Conservation (phyloP, 35 echinoderm and acorn worm species). For the Ptychodera flava region DNA sequence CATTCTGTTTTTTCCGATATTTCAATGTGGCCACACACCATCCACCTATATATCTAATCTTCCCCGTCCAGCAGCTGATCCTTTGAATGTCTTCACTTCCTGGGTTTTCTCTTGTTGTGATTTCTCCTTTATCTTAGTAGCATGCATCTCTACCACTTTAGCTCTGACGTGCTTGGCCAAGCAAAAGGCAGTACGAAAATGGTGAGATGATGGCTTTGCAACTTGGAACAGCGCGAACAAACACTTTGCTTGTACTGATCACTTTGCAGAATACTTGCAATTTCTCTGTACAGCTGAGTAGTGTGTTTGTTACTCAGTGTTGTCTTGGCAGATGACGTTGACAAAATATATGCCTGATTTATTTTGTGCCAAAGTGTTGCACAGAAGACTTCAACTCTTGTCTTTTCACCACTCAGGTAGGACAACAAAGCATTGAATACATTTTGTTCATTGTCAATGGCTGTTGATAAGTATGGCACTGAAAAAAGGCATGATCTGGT, state of each 20-base stretch:
- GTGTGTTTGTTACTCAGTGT: not conserved
- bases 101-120: not conserved
- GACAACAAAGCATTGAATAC: slow-evolving; percentile 2
- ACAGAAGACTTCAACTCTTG: not conserved
- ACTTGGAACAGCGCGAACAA: not conserved
- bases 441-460: slow-evolving; percentile 8
- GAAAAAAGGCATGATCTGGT: not conserved
- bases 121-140: not conserved
- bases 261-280: not conserved
- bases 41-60: slow-evolving; percentile 4
- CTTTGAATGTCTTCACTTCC: not conserved
- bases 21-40: slow-evolving; percentile 7
- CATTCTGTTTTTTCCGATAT: not conserved
- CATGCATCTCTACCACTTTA: not conserved
- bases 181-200: not conserved
- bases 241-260: not conserved
- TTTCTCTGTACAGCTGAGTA: not conserved
- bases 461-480: not conserved
- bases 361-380: not conserved
- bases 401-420: not conserved
- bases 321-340: not conserved
- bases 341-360: not conserved
- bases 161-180: not conserved
- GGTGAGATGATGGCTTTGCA: not conserved
- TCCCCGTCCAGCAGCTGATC: not conserved